These are phyloP conservation scores for Parnassius apollo DNA, from an alignment of 2,888 invertebrate species.

Conservation along the genomic window DNA sequence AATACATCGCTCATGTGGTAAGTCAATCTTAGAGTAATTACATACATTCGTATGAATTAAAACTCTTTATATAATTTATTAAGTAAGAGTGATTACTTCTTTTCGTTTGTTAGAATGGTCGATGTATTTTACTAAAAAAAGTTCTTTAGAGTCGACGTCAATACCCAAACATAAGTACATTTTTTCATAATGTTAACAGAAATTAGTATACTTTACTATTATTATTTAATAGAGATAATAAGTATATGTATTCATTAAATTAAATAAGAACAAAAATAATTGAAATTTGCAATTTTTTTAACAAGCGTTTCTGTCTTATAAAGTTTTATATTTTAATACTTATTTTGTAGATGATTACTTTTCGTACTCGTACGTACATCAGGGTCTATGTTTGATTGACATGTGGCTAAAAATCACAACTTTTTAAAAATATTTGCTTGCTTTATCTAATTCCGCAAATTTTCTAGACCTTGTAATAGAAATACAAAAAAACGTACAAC, in stretches of 20 bases:
- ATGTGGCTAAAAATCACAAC: neutral
- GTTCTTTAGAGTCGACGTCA: slow-evolving; percentile 1
- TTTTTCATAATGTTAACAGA: no score
- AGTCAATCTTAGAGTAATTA: neutral
- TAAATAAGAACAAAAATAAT: no score
- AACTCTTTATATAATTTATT: slow-evolving; percentile 15
- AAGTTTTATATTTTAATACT: no score
- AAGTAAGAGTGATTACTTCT: slow-evolving; percentile 13
- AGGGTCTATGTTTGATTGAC: no score
- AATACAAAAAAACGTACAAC: neutral
- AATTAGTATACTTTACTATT: neutral
- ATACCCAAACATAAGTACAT: neutral
- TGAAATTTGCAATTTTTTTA: no score
- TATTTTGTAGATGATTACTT: no score
- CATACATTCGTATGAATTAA: neutral
- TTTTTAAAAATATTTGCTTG: neutral
- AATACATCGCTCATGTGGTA: neutral
- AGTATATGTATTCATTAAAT: no score
- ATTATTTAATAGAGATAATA: no score
- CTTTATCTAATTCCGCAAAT: neutral
- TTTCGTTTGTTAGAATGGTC: slow-evolving; percentile 16
- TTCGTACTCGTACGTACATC: no score
- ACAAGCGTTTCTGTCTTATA: no score
- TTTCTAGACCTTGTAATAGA: no score
- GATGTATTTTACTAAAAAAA: slow-evolving; percentile 6